Evolutionary conservation across 2,113 vertebrate species (phyloP).

Genomic region (Apodemus speciosus): DNA sequence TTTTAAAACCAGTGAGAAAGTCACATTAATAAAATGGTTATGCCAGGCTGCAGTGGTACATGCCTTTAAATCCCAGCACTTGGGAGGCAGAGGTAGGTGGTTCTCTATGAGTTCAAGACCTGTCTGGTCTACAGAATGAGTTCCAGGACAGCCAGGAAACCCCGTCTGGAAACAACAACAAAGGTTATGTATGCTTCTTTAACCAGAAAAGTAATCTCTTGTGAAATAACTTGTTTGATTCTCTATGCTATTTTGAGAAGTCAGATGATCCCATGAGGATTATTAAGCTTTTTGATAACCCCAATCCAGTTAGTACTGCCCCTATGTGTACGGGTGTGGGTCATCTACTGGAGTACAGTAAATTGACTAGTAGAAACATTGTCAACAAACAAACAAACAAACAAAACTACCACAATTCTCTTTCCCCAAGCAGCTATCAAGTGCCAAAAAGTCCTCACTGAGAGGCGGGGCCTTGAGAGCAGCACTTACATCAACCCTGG

Average conservation of each 20-base stretch:
- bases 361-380: not conserved
- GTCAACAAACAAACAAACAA: not conserved
- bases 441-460: not conserved
- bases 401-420: not conserved
- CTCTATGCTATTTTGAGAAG: not conserved
- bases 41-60: not conserved
- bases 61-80: not conserved
- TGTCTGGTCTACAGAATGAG: not conserved
- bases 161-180: not conserved
- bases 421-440: not conserved
- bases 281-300: not conserved
- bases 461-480: not conserved
- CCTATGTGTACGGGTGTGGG: not conserved
- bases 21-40: constrained; percentile 23
- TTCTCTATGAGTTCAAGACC: not conserved
- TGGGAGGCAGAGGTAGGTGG: not conserved
- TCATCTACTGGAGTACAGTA: not conserved
- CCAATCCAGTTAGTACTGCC: too few species aligned
- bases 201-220: constrained; percentile 39
- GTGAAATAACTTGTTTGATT: constrained; percentile 34
- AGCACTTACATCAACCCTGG: not conserved
- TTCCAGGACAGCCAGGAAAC: not conserved
- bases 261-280: not conserved
- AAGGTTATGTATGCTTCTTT: not conserved
- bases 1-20: constrained; percentile 37